Evolutionary conservation across 53 echinoderm and acorn worm species (phyloP).

Genomic region (Henricia sp.): DNA sequence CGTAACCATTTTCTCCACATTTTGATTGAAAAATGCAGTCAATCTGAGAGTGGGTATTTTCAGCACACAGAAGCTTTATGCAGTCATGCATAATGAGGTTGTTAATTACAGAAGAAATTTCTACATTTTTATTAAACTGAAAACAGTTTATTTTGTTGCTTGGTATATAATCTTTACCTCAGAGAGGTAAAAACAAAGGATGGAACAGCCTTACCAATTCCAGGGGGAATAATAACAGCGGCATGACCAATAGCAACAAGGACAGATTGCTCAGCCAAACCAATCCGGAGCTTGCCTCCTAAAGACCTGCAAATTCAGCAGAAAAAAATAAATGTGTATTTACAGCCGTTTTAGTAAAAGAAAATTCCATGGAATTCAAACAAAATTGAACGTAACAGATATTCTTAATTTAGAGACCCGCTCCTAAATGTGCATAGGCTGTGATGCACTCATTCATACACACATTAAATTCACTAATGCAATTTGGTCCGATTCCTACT

Average conservation of each 20-base stretch:
- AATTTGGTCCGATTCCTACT: not conserved
- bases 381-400: too few species aligned
- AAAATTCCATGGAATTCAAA: too few species aligned
- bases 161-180: not conserved
- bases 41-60: too few species aligned
- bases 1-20: too few species aligned
- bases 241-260: constrained; percentile 93
- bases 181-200: not conserved
- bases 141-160: not conserved
- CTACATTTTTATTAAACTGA: not conserved
- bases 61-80: too few species aligned
- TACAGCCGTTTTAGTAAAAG: too few species aligned
- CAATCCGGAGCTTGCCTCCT: constrained; percentile 89
- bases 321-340: constrained; percentile 14
- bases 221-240: constrained; percentile 71
- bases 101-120: too few species aligned
- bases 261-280: constrained; percentile 95
- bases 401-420: too few species aligned
- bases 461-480: not conserved
- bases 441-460: too few species aligned
- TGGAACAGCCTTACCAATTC: constrained; percentile 57
- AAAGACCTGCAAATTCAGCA: constrained; percentile 70
- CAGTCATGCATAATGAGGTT: too few species aligned
- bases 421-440: too few species aligned
- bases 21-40: too few species aligned